phyloP scores from a whole-genome alignment of 2,113 vertebrate genomes.

The Nerophis ophidion region DNA sequence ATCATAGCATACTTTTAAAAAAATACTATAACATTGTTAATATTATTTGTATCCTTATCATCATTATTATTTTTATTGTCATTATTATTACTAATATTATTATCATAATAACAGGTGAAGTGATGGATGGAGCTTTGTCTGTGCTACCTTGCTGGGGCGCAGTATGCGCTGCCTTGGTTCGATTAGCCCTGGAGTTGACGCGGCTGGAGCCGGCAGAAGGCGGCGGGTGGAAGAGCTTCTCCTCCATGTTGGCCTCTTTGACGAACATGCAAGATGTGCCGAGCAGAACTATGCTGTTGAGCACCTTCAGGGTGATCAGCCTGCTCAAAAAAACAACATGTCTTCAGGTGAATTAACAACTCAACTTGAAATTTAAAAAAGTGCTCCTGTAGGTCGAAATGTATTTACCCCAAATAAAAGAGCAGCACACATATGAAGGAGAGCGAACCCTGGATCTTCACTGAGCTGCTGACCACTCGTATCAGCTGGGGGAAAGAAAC shows the following conservation, averaged over 20 bases:
- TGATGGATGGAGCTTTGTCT: not conserved
- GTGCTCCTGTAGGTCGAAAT: not conserved
- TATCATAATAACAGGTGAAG: no score
- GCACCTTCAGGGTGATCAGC: conserved; percentile 91
- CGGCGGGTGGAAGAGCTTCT: conserved; percentile 86
- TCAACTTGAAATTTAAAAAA: not conserved
- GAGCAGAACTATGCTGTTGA: conserved; percentile 93
- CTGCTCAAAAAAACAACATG: conserved; percentile 59
- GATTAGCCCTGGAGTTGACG: conserved; percentile 73
- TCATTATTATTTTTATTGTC: no score
- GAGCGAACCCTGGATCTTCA: conserved; percentile 94
- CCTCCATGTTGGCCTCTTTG: conserved; percentile 95
- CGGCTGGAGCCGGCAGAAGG: conserved; percentile 74
- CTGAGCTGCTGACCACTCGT: conserved; percentile 90
- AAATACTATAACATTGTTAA: no score
- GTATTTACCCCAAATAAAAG: conserved; percentile 94
- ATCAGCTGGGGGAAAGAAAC: conserved; percentile 76
- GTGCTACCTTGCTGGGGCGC: conserved; percentile 54
- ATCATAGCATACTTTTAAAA: no score
- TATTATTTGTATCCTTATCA: no score
- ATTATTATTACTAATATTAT: no score
- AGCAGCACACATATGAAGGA: conserved; percentile 88
- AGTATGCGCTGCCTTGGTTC: conserved; percentile 65
- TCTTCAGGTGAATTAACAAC: conserved; percentile 9
- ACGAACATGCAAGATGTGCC: conserved; percentile 95